A percentile compares a stretch with the other conserved stretches of the same genome.
Conservation (phyloP, 2,888 invertebrate species). For the Celastrina argiolus region DNA sequence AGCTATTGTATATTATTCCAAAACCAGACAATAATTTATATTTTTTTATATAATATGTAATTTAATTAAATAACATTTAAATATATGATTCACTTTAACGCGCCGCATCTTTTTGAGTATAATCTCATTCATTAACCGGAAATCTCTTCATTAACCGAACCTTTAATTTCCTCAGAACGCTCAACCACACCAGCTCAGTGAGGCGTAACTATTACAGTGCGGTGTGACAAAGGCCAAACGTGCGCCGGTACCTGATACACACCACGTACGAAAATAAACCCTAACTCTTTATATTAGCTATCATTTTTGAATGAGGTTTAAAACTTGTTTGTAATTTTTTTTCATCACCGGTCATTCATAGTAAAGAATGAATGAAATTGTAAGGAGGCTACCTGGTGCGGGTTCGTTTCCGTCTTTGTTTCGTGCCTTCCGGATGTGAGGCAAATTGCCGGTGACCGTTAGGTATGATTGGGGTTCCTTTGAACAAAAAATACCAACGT, state of each 20-base stretch:
- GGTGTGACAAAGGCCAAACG: slow-evolving; percentile 32
- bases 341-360: slow-evolving; percentile 57
- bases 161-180: not conserved
- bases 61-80: not conserved
- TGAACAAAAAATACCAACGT: not conserved
- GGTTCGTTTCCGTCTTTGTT: slow-evolving; percentile 38
- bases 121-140: slow-evolving; percentile 9
- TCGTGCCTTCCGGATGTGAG: slow-evolving; percentile 58
- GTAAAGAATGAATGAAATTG: slow-evolving; percentile 47
- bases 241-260: slow-evolving; percentile 25
- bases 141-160: slow-evolving; percentile 17
- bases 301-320: slow-evolving; percentile 5
- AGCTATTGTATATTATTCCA: too few species aligned
- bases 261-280: slow-evolving; percentile 15
- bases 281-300: not conserved
- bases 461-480: slow-evolving; percentile 43
- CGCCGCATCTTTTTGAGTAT: not conserved
- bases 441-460: slow-evolving; percentile 63
- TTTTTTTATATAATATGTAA: too few species aligned
- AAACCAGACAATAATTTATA: too few species aligned
- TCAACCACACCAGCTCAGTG: slow-evolving; percentile 28
- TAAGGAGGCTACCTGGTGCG: slow-evolving; percentile 57
- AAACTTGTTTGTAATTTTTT: slow-evolving; percentile 20
- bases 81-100: not conserved
- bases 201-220: slow-evolving; percentile 33